These are phyloP conservation scores for Tetraodon nigroviridis DNA, from an alignment of 2,113 vertebrate genomes.

Conservation along the genomic window DNA sequence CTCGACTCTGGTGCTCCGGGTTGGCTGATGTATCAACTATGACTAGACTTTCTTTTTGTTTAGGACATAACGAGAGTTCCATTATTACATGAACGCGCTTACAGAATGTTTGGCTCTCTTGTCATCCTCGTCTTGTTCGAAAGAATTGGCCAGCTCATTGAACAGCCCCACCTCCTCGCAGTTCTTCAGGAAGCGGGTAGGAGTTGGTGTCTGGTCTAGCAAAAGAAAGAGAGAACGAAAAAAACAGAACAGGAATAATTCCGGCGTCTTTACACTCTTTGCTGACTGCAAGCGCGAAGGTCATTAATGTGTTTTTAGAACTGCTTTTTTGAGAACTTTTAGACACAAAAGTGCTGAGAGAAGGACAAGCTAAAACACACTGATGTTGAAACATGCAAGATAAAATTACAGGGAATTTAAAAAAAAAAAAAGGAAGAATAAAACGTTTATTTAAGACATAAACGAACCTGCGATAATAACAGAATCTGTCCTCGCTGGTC, in stretches of 20 bases:
- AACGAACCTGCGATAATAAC: slow-evolving; percentile 93
- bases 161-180: slow-evolving; percentile 98
- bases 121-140: slow-evolving; percentile 94
- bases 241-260: slow-evolving; percentile 26
- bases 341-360: not conserved
- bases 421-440: not conserved
- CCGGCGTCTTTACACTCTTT: slow-evolving; percentile 20
- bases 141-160: slow-evolving; percentile 92
- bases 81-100: slow-evolving; percentile 31
- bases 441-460: not conserved
- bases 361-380: not conserved
- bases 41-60: slow-evolving; percentile 7
- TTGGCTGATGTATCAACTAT: slow-evolving; percentile 5
- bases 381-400: not conserved
- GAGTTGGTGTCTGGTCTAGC: slow-evolving; percentile 96
- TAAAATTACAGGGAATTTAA: not conserved
- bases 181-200: slow-evolving; percentile 97
- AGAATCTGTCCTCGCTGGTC: slow-evolving; percentile 91
- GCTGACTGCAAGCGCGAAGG: not conserved
- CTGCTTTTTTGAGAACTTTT: not conserved
- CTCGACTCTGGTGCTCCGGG: not conserved
- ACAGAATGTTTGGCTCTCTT: slow-evolving; percentile 79
- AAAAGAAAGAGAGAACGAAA: slow-evolving; percentile 30
- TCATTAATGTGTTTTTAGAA: slow-evolving; percentile 3
- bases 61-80: not conserved